Evolutionary conservation across 2,797 vertebrate genomes (phyloP).

Genomic region (Lepus oiostolus): DNA sequence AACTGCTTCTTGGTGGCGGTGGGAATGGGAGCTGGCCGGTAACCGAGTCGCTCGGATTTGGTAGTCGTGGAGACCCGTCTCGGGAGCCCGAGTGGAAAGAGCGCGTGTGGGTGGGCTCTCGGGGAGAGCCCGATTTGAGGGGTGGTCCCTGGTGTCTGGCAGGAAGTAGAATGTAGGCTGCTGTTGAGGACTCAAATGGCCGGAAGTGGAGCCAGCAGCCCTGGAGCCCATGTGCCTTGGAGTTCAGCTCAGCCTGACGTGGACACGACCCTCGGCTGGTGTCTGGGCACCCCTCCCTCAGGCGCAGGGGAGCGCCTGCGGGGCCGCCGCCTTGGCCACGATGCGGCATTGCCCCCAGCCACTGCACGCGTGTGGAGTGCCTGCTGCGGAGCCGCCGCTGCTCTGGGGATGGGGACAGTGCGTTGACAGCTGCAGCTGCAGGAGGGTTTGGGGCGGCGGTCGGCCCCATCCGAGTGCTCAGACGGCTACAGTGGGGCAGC

Average conservation of each 20-base stretch:
- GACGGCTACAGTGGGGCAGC: background rate
- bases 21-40: background rate
- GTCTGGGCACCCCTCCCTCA: background rate
- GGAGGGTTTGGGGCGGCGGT: background rate
- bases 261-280: background rate
- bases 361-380: no score
- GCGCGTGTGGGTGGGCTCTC: background rate
- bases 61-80: background rate
- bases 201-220: background rate
- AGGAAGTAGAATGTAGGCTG: background rate
- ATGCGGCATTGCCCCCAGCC: background rate
- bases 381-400: accelerated
- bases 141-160: background rate
- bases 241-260: background rate
- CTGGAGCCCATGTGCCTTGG: background rate
- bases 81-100: background rate
- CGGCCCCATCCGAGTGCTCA: background rate
- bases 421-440: background rate
- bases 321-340: background rate
- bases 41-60: constrained; percentile 45
- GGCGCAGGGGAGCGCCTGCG: background rate
- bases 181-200: background rate
- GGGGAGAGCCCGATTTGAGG: background rate
- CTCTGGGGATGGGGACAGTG: background rate
- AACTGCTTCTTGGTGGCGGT: constrained; percentile 18